phyloP scores from a whole-genome alignment of 2,888 invertebrate species.

The Reticulitermes lucifugus region DNA sequence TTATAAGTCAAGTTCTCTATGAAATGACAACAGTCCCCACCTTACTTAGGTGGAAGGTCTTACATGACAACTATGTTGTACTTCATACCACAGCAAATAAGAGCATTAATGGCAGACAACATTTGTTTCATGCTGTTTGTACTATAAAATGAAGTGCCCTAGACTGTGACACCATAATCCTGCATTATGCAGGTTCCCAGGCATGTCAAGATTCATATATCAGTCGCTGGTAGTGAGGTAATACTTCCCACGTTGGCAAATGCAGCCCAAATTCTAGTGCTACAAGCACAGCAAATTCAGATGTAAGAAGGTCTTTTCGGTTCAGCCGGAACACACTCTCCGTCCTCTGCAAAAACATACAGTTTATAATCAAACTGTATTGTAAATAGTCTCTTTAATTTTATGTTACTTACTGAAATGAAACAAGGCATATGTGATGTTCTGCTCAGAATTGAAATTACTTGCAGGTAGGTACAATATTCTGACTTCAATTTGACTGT shows the following conservation, averaged over 20 bases:
- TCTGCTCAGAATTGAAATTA: too few species aligned
- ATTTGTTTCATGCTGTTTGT: background rate
- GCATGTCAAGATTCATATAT: conserved; percentile 88
- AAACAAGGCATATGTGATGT: too few species aligned
- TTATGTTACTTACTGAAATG: too few species aligned
- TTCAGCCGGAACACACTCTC: conserved; percentile 92
- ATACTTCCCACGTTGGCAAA: conserved; percentile 90
- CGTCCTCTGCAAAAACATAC: conserved; percentile 75
- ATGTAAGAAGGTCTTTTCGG: conserved; percentile 88
- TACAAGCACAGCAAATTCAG: conserved; percentile 95
- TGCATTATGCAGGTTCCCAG: conserved; percentile 12
- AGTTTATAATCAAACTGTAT: too few species aligned
- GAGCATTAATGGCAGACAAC: background rate
- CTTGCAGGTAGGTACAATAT: too few species aligned
- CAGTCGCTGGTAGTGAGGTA: conserved; percentile 95
- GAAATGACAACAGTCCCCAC: background rate
- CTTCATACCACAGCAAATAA: background rate
- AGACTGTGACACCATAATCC: conserved; percentile 20
- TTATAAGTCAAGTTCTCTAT: too few species aligned
- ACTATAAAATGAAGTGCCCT: background rate
- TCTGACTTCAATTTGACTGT: too few species aligned
- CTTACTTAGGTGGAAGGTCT: background rate
- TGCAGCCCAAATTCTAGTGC: conserved; percentile 95
- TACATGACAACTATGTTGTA: background rate
- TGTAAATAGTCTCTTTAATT: too few species aligned